These are phyloP conservation scores for Dicyema japonicum DNA, from an alignment of 1,140 invertebrate species.

Conservation along the genomic window DNA sequence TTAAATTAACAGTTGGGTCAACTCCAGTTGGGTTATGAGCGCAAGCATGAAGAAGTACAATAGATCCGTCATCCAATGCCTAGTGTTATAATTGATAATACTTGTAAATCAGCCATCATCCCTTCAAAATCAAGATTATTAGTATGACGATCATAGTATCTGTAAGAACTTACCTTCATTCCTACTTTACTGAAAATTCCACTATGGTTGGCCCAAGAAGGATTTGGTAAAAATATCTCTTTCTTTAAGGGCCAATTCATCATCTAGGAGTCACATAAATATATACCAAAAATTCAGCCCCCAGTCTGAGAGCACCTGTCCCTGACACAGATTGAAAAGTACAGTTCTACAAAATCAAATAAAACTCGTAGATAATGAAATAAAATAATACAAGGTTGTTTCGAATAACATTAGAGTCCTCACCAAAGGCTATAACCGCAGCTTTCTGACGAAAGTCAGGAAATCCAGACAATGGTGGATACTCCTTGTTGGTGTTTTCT, in stretches of 20 bases:
- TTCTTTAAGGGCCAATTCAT: conserved; percentile 25
- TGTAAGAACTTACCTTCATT: conserved; percentile 52
- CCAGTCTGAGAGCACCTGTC: conserved; percentile 69
- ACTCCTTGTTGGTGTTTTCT: conserved; percentile 28
- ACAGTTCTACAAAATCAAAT: conserved; percentile 26
- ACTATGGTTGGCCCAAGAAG: conserved; percentile 86
- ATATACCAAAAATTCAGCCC: conserved; percentile 47
- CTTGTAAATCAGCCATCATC: conserved; percentile 32
- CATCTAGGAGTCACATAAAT: neutral
- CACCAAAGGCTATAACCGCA: conserved; percentile 55
- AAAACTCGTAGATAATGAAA: conserved; percentile 1
- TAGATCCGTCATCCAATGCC: conserved; percentile 39
- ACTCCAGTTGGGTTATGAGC: conserved; percentile 97
- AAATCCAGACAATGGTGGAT: conserved; percentile 55
- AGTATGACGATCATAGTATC: conserved; percentile 72
- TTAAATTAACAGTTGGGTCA: conserved; percentile 20
- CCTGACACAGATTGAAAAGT: conserved; percentile 66
- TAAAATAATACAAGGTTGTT: conserved; percentile 33
- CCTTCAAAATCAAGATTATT: conserved; percentile 74
- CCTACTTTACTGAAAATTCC: conserved; percentile 44
- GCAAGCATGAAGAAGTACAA: conserved; percentile 76
- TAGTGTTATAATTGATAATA: conserved; percentile 28
- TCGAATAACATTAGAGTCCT: conserved; percentile 34
- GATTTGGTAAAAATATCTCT: conserved; percentile 58
- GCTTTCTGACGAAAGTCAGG: conserved; percentile 26